Evolutionary conservation across 2,113 vertebrate species (phyloP), one percentile per base, ranked within the genome.

Genomic region (Misgurnus anguillicaudatus): DNA sequence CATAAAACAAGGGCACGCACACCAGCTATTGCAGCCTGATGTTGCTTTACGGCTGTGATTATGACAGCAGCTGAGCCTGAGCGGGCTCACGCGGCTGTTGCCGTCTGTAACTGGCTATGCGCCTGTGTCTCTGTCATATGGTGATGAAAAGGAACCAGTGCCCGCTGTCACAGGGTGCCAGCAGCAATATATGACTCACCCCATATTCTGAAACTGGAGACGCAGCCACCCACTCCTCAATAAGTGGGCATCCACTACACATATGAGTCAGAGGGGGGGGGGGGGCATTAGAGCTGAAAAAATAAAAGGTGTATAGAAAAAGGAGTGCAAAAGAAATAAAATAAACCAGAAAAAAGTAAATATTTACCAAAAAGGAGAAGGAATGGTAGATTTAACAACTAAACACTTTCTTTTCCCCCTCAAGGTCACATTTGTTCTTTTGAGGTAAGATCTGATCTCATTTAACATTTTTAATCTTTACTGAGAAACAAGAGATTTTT

Each of bases 161-260:
- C 74, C 70, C 38, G 14, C 71, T 74, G 13, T 62, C 17, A 42
- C 74, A 42, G 62, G 80, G 36, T 77, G 78, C 80, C 84, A 75
- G 81, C 63, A 80, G 81, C 63, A 48, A 69, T 63, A 65, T 55
- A 55, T 82, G 78, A 85, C 78, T 85, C 81, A 79, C 69, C 75
- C 69, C 60, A 65, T 65, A 65, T 77, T 65, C 71, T 45, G 10
- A 68, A 51, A 70, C 48, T 11, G 78, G 78, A 64, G 5, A 41
- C 24, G 57, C 41, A 82, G 17, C 31, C 73, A 71, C 72, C 65
- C 73, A 61, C 36, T 69, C 73, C 63, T 16, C 41, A 58, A 78
- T 66, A 71, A 73, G 70, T 64, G 58, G 75, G 74, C 74, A 75
- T 80, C 70, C 68, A 58, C 65, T 64, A 80, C 77, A 79, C 83